Evolutionary conservation across 2,888 invertebrate species (phyloP), one percentile per base, ranked within the genome.

Genomic region (Stenodema calcarata): DNA sequence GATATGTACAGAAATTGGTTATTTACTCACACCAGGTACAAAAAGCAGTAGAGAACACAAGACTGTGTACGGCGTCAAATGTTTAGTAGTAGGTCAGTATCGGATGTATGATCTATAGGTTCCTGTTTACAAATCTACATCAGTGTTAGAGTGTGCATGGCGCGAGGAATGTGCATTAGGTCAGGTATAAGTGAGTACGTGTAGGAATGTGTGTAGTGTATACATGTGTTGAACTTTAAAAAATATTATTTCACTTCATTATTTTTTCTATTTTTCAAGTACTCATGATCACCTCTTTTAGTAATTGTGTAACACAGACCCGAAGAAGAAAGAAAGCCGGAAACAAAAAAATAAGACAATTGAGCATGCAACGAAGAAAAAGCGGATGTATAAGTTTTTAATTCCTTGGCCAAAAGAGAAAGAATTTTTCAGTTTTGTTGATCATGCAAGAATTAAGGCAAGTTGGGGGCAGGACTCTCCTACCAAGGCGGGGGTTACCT

Each of bases 401-500:
- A 28, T 35, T 41, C 41, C 50, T 80, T 82, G 70, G 69, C 62
- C 82, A 82, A 82, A 82, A 88, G 79, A 87, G 41, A 87, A 86
- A 87, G 86, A 88, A 82, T 54, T 76, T 69, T 87, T 78, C 81
- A 87, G 41, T 69, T 70, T 82, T 82, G 42, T 35, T 81, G 50
- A 16, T 82, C 82, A 82, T 82, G 82, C 82, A 82, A 82, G 82
- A 82, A 79, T 62, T 35, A 54, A 73, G 70, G 86, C 70, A 78
- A 54, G 23, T 70, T 78, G 86, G 76, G 54, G 73, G 86, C 47
- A 81, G 81, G 73, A 86, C 70, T 76, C 86, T 87, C 87, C 88
- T 86, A 87, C 88, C 88, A 88, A 87, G 87, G 92, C 92, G 94
- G 94, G 93, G 94, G 94, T 97, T 97, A 97, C 97, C 97, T 97